These are phyloP conservation scores for Lapara coniferarum DNA, from an alignment of 2,888 invertebrate genomes.

Conservation along the genomic window DNA sequence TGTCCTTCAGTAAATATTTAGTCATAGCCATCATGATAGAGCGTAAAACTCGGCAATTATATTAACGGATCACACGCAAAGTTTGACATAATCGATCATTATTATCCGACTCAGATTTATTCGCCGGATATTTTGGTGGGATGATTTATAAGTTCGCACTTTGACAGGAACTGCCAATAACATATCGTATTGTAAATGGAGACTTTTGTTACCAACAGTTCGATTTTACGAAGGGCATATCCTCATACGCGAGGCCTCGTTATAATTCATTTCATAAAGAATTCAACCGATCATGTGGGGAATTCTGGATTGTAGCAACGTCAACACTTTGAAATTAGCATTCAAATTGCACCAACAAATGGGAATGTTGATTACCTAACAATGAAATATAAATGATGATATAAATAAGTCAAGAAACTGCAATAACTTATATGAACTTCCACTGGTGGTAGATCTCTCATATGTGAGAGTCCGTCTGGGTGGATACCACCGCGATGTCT, in stretches of 20 bases:
- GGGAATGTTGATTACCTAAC: too few species aligned
- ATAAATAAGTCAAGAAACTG: too few species aligned
- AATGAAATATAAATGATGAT: too few species aligned
- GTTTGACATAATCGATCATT: slow-evolving; percentile 34
- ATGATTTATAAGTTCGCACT: slow-evolving; percentile 37
- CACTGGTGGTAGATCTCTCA: too few species aligned
- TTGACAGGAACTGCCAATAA: slow-evolving; percentile 46
- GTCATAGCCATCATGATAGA: too few species aligned
- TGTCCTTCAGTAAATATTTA: too few species aligned
- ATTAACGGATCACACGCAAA: slow-evolving; percentile 29
- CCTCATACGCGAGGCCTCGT: background rate
- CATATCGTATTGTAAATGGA: slow-evolving; percentile 40
- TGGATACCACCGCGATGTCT: too few species aligned
- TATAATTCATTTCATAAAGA: background rate
- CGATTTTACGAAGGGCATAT: background rate
- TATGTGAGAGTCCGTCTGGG: too few species aligned
- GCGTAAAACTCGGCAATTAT: slow-evolving; percentile 16
- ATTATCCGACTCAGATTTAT: slow-evolving; percentile 31
- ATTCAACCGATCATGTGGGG: background rate
- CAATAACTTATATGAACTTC: too few species aligned
- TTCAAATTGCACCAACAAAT: too few species aligned
- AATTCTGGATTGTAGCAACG: background rate
- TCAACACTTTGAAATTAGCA: background rate
- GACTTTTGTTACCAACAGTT: slow-evolving; percentile 29
- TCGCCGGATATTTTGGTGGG: slow-evolving; percentile 30